These are phyloP conservation scores for Fabriciana adippe DNA, from an alignment of 2,888 invertebrate species.

Conservation along the genomic window DNA sequence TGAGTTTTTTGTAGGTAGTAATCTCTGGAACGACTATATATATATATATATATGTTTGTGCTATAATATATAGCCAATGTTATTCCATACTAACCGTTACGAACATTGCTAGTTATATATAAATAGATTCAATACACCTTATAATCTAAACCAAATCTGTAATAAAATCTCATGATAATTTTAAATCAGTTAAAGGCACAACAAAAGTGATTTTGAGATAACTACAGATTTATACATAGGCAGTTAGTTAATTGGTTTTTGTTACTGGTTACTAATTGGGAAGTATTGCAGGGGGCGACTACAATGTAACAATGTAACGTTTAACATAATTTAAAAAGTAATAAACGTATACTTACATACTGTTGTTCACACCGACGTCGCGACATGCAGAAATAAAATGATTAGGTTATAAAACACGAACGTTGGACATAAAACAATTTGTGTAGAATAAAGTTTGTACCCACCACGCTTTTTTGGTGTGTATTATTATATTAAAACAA, in stretches of 20 bases:
- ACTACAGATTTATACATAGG: constrained; percentile 46
- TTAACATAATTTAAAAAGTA: constrained; percentile 45
- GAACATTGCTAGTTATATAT: no score
- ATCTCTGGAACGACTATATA: no score
- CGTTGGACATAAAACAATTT: constrained; percentile 5
- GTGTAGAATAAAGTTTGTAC: background rate
- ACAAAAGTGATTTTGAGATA: constrained; percentile 43
- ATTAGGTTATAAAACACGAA: constrained; percentile 39
- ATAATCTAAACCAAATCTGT: background rate
- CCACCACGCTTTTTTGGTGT: background rate
- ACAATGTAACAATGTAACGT: constrained; percentile 15
- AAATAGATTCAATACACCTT: background rate
- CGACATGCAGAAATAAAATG: constrained; percentile 54
- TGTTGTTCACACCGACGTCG: constrained; percentile 51
- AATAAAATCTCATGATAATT: background rate
- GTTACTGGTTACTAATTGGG: constrained; percentile 46
- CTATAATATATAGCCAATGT: no score
- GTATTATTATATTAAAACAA: no score
- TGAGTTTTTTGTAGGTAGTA: no score
- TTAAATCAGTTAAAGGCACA: constrained; percentile 40
- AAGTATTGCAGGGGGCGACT: constrained; percentile 21
- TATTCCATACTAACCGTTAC: no score
- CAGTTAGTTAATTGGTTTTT: constrained; percentile 47
- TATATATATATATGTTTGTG: no score
- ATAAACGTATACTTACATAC: constrained; percentile 66